phyloP scores from a whole-genome alignment of 2,797 vertebrate species.

The Spondyliosoma cantharus region DNA sequence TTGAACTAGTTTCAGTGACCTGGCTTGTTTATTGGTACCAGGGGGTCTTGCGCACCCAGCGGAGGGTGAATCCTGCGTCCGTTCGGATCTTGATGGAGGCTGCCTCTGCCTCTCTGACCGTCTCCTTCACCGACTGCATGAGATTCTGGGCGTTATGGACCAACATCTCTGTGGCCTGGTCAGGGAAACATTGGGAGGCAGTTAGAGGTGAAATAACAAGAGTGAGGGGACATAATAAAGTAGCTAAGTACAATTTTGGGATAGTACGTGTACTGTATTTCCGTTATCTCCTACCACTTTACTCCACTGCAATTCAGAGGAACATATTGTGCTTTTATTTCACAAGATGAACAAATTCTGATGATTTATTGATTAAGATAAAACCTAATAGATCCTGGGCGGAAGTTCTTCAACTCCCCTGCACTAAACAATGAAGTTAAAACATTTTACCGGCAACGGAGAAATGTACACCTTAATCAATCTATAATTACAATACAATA shows the following conservation, averaged over 20 bases:
- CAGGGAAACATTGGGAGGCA: slow-evolving; percentile 17
- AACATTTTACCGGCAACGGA: too few species aligned
- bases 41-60: slow-evolving; percentile 98
- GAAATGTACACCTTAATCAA: too few species aligned
- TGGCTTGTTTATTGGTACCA: slow-evolving; percentile 93
- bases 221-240: background rate
- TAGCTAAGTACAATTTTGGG: background rate
- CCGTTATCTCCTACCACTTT: too few species aligned
- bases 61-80: slow-evolving; percentile 96
- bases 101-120: slow-evolving; percentile 97
- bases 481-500: too few species aligned
- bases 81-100: slow-evolving; percentile 99
- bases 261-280: too few species aligned
- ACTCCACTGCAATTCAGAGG: too few species aligned
- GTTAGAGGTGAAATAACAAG: background rate
- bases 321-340: too few species aligned
- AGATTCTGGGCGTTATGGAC: slow-evolving; percentile 99
- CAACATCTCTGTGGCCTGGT: slow-evolving; percentile 98
- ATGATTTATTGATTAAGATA: too few species aligned
- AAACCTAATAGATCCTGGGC: too few species aligned
- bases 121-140: slow-evolving; percentile 99
- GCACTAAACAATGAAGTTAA: too few species aligned
- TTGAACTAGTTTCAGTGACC: slow-evolving; percentile 15
- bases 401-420: too few species aligned
- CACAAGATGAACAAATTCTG: too few species aligned